Evolutionary conservation across 2,797 vertebrate genomes (phyloP).

Genomic region (Ceyx erithaca): DNA sequence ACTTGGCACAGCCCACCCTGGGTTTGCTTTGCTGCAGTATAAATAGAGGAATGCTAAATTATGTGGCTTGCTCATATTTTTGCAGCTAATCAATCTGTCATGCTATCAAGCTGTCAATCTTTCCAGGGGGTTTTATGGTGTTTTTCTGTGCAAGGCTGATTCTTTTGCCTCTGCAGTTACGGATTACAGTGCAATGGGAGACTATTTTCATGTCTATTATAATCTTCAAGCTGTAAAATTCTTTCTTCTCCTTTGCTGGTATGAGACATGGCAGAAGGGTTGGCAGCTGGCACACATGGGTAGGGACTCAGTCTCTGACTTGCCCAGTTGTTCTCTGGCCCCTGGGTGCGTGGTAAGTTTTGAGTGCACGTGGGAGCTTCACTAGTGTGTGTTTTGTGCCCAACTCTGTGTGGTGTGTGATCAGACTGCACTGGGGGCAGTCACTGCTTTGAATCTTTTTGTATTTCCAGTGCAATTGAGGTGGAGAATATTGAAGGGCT

Average conservation of each 20-base stretch:
- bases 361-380: neutral
- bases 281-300: neutral
- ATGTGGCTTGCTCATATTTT: constrained; percentile 20
- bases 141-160: neutral
- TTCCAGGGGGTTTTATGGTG: neutral
- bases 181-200: neutral
- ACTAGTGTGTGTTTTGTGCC: accelerated
- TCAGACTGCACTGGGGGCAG: accelerated
- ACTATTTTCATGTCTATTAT: neutral
- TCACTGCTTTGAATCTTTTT: neutral
- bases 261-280: neutral
- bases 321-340: neutral
- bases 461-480: neutral
- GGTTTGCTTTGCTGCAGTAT: neutral
- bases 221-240: neutral
- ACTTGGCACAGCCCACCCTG: constrained; percentile 2
- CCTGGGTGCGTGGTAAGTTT: neutral
- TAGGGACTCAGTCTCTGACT: neutral
- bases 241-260: neutral
- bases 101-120: neutral
- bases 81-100: constrained; percentile 27
- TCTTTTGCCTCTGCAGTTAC: neutral
- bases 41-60: constrained; percentile 24
- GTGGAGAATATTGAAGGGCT: neutral
- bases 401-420: accelerated